Evolutionary conservation across 2,113 vertebrate genomes (phyloP).

Genomic region (Galeopterus variegatus): DNA sequence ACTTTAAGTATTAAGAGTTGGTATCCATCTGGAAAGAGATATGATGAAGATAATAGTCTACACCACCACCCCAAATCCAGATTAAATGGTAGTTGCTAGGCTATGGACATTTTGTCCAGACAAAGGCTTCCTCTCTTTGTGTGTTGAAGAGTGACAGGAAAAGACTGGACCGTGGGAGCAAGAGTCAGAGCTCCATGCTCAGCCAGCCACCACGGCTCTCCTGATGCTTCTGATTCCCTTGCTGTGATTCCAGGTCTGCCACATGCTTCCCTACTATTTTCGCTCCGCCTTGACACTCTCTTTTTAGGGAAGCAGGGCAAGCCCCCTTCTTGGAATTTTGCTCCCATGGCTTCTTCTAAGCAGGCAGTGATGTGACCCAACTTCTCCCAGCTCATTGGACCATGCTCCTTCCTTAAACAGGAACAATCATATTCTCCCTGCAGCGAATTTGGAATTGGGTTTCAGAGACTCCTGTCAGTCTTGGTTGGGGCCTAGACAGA

Average conservation of each 20-base stretch:
- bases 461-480: neutral
- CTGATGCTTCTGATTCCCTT: neutral
- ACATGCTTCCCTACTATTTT: neutral
- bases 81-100: neutral
- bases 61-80: neutral
- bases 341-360: neutral
- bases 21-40: neutral
- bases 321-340: neutral
- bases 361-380: neutral
- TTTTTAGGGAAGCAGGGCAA: neutral
- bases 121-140: neutral
- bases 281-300: neutral
- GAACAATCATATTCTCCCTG: neutral
- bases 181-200: neutral
- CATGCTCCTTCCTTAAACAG: neutral
- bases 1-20: neutral
- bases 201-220: fast-evolving
- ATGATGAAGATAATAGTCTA: neutral
- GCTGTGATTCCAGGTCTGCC: neutral
- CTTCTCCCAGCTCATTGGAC: neutral
- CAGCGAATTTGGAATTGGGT: neutral
- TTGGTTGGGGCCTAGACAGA: neutral
- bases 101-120: neutral
- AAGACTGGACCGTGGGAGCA: neutral
- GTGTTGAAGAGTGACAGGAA: neutral